Conservation (phyloP, 2,797 vertebrate species). For the Falco berigora region DNA sequence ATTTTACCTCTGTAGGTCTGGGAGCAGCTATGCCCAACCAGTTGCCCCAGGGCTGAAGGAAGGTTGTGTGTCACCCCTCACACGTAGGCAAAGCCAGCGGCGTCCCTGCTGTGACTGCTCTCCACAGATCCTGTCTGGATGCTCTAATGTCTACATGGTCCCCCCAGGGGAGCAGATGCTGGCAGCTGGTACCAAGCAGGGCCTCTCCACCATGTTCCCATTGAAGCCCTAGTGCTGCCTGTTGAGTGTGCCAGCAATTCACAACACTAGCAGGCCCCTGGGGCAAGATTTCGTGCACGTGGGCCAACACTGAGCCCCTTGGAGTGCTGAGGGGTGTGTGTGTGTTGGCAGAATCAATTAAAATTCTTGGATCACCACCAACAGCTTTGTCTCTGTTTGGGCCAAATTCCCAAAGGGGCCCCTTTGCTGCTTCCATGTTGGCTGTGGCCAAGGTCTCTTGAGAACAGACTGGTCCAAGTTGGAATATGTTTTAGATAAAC, state of each 20-base stretch:
- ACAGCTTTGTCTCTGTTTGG: background rate
- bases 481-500: background rate
- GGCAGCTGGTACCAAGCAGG: background rate
- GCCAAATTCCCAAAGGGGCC: conserved; percentile 1
- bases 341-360: background rate
- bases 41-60: too few relatives aligned
- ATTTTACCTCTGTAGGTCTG: background rate
- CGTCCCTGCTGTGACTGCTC: background rate
- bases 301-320: background rate
- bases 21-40: background rate
- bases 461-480: background rate
- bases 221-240: background rate
- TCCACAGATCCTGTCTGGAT: background rate
- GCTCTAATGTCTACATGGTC: background rate
- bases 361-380: background rate
- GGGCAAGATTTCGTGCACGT: background rate
- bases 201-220: background rate
- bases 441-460: background rate
- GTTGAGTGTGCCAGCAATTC: background rate
- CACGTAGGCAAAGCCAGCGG: background rate
- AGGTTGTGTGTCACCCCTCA: background rate
- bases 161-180: background rate
- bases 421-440: background rate
- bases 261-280: background rate
- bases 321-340: background rate